Conservation (phyloP, 2,797 vertebrate genomes). For the Pteropus rufus region DNA sequence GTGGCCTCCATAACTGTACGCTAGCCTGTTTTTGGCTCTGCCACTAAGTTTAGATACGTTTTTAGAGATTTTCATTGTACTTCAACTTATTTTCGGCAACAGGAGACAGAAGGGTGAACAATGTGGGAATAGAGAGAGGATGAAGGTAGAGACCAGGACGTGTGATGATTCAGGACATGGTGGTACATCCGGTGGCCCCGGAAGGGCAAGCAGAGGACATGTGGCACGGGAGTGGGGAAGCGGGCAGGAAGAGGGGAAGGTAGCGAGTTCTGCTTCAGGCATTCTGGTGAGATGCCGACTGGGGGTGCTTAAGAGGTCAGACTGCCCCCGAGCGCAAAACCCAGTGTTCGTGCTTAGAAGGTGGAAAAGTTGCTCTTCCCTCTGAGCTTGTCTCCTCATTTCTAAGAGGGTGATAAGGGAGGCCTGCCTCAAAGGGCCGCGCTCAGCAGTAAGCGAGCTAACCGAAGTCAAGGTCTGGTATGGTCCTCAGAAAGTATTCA, state of each 20-base stretch:
- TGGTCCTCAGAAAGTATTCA: neutral
- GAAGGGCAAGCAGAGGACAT: neutral
- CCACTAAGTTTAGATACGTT: neutral
- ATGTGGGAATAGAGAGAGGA: neutral
- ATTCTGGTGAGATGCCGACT: neutral
- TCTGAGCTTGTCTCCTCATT: neutral
- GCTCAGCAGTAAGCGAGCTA: neutral
- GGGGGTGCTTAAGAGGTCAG: neutral
- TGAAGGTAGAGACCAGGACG: neutral
- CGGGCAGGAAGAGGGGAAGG: neutral
- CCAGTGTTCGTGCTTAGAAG: too few relatives aligned
- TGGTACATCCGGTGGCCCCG: neutral
- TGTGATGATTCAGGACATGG: neutral
- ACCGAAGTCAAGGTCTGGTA: neutral
- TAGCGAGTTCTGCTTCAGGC: neutral
- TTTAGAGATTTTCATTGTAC: neutral
- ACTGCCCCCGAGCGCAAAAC: neutral
- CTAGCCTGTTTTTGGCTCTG: neutral
- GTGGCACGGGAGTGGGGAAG: neutral
- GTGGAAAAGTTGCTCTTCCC: neutral
- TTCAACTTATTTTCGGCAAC: neutral
- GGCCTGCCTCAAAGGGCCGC: neutral
- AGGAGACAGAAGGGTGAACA: neutral
- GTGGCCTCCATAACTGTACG: fast-evolving
- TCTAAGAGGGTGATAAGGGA: neutral